phyloP scores from a whole-genome alignment of 92 coral and sea anemone genomes.

The Desmophyllum pertusum region DNA sequence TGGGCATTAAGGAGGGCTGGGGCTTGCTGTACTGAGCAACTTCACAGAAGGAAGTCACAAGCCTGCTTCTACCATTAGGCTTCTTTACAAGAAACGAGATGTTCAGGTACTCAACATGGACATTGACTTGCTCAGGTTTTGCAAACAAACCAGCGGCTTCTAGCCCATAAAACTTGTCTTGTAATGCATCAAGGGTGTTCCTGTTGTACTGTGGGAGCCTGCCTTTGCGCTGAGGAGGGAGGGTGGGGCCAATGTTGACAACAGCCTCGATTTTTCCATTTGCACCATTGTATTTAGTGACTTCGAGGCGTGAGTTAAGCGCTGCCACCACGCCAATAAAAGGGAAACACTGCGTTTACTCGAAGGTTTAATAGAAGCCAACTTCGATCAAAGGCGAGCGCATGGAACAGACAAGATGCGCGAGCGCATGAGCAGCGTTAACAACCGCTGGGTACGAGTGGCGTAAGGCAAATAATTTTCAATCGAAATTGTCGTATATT shows the following conservation, averaged over 20 bases:
- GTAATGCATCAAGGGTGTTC: slow-evolving; percentile 46
- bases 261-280: slow-evolving; percentile 49
- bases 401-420: no score
- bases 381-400: no score
- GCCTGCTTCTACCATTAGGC: slow-evolving; percentile 39
- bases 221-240: slow-evolving; percentile 57
- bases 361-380: no score
- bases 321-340: no score
- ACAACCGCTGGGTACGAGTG: no score
- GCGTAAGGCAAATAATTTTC: no score
- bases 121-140: slow-evolving; percentile 60
- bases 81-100: slow-evolving; percentile 47
- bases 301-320: no score
- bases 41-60: slow-evolving; percentile 48
- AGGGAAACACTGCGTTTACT: no score
- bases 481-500: no score
- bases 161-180: slow-evolving; percentile 44
- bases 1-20: slow-evolving; percentile 39
- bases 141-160: slow-evolving; percentile 45
- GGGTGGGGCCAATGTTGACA: slow-evolving; percentile 46
- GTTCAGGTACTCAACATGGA: slow-evolving; percentile 41
- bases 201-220: slow-evolving; percentile 55
- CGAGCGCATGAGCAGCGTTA: no score
- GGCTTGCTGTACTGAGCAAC: slow-evolving; percentile 57
- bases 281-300: no score